Conservation (phyloP, 2,888 invertebrate species). For the Hipparchia sbordonii region DNA sequence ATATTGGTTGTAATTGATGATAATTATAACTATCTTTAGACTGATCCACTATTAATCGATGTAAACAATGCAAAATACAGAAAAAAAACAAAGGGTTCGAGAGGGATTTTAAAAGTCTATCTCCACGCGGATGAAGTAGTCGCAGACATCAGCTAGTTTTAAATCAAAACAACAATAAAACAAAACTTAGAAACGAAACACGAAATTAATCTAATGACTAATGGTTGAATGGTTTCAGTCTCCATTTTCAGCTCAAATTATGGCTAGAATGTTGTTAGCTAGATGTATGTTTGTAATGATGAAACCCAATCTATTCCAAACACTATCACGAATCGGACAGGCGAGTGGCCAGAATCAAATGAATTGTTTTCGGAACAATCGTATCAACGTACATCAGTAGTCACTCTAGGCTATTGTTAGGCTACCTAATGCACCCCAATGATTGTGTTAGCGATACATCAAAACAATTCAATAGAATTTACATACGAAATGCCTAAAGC, state of each 20-base stretch:
- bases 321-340: constrained; percentile 73
- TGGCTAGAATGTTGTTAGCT: background rate
- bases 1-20: constrained; percentile 10
- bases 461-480: constrained; percentile 23
- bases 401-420: constrained; percentile 58
- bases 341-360: constrained; percentile 80
- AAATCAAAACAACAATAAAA: too few species aligned
- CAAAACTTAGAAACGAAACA: too few species aligned
- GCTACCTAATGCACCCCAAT: constrained; percentile 56
- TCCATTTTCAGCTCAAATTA: background rate
- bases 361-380: constrained; percentile 77
- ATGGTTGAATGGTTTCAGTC: background rate
- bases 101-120: too few species aligned
- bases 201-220: background rate
- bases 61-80: too few species aligned
- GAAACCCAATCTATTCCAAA: constrained; percentile 52
- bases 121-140: too few species aligned
- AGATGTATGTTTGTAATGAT: constrained; percentile 10
- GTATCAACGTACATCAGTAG: constrained; percentile 78
- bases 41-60: too few species aligned
- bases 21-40: background rate
- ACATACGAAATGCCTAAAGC: constrained; percentile 3
- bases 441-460: constrained; percentile 35
- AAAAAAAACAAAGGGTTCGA: too few species aligned
- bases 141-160: too few species aligned